Evolutionary conservation across 2,797 vertebrate genomes (phyloP).

Genomic region (Periparus ater): DNA sequence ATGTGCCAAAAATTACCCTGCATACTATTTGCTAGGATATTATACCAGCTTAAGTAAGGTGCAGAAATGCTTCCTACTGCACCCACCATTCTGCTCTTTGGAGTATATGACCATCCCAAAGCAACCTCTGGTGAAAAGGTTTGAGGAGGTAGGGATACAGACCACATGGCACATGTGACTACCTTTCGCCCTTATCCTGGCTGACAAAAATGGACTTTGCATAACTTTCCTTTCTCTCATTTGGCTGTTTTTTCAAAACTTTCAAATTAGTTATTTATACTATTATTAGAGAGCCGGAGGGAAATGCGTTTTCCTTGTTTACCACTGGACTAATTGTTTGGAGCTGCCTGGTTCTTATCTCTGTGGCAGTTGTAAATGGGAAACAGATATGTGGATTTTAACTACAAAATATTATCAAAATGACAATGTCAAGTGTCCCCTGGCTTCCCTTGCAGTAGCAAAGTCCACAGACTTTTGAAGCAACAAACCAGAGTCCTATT

Average conservation of each 20-base stretch:
- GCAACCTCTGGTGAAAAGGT: neutral
- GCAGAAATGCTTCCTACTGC: neutral
- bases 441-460: neutral
- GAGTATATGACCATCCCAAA: neutral
- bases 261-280: neutral
- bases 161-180: neutral
- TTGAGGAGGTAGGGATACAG: neutral
- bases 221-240: neutral
- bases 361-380: neutral
- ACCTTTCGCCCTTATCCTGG: neutral
- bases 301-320: neutral
- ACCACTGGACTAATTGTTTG: neutral
- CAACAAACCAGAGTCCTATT: neutral
- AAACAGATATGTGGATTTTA: neutral
- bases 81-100: neutral
- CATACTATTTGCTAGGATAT: neutral
- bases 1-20: neutral
- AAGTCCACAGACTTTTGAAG: neutral
- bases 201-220: neutral
- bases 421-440: neutral
- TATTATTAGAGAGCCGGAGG: conserved; percentile 7
- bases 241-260: neutral
- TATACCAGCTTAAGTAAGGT: neutral
- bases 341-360: neutral
- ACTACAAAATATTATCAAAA: neutral